Base-by-base conservation (phyloP, 2,113 vertebrate species). In the Tiliqua scincoides region DNA sequence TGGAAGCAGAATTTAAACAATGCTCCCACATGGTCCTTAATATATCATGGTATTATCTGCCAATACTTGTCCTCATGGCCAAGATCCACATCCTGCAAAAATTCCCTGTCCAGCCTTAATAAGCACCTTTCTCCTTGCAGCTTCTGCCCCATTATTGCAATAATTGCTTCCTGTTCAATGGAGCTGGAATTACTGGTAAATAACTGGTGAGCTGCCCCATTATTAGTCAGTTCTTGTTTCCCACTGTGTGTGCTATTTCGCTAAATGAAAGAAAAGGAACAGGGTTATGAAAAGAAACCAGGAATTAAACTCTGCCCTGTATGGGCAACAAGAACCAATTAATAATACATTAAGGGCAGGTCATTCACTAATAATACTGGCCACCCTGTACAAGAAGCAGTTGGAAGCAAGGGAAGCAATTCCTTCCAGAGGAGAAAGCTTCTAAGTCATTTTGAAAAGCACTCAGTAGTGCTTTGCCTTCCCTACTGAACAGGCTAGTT, bases 101-200 rank as follows among this genome's bases (percentile, higher is more conserved):
- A 37, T 25, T 15, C 21, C 48, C 43, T 48, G 8, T 48, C 4
- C 43, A 48, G 17, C 52, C 35, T 72, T 40, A 72, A 40, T 72
- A 23, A 72, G n/a, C 9, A 40, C 20, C 37, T 40, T 43, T 25
- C 25, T 30, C 14, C 54, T 59, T 43, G 25, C 27, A 54, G 30
- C 30, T 68, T 68, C 61, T n/a, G 61, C 27, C 37, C 40, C 14
- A 3, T 48, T 67, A 40, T 27, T 72, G 32, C n/a, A 40, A 3
- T 37, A 35, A 57, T 37, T 25, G 72, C 52, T 9, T 37, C 0
- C 0, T 3, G 6, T 35, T 59, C 35, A 15, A 32, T 6, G 8
- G 20, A 40, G 59, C 48, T 76, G 73, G 48, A 12, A 30, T 54
- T n/a, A n/a, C 27, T 2, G 3, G 5, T 15, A 11, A 57, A 59